Percentiles rank a stretch among this genome's conserved stretches.
These are phyloP conservation scores for Enteromius fasciolatus DNA, from an alignment of 2,797 vertebrate species.

Conservation along the genomic window DNA sequence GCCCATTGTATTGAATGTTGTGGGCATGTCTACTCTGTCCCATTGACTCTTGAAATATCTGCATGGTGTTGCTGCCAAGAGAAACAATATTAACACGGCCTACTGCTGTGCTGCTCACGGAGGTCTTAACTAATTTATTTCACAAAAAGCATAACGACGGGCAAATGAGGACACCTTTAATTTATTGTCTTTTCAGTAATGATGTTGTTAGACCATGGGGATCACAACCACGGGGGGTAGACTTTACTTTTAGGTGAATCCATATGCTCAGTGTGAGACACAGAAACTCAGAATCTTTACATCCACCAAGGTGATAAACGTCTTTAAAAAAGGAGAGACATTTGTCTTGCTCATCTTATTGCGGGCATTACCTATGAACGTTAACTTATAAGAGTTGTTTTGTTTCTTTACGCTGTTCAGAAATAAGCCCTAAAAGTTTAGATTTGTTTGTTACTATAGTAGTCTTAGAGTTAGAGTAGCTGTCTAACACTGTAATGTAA, in stretches of 20 bases:
- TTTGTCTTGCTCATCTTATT: neutral
- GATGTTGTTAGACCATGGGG: neutral
- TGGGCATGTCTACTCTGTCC: neutral
- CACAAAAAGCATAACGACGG: neutral
- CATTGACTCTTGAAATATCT: slow-evolving; percentile 15
- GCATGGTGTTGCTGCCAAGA: slow-evolving; percentile 9
- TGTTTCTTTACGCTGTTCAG: neutral
- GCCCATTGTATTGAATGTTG: slow-evolving; percentile 8
- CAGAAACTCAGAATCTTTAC: neutral
- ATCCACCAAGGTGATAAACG: neutral
- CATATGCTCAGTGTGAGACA: neutral
- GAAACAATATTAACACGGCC: neutral
- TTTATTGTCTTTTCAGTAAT: neutral
- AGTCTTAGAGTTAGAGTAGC: neutral
- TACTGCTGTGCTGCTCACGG: neutral
- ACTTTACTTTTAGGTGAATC: neutral
- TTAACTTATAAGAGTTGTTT: neutral
- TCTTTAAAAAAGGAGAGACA: neutral
- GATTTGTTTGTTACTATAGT: neutral
- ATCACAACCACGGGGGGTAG: neutral
- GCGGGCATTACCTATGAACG: neutral
- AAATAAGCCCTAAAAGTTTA: neutral
- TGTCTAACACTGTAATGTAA: neutral
- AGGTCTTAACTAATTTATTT: neutral
- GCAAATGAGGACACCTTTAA: neutral